Conservation (phyloP, 1,140 invertebrate species). For the Drosophila ironensis region DNA sequence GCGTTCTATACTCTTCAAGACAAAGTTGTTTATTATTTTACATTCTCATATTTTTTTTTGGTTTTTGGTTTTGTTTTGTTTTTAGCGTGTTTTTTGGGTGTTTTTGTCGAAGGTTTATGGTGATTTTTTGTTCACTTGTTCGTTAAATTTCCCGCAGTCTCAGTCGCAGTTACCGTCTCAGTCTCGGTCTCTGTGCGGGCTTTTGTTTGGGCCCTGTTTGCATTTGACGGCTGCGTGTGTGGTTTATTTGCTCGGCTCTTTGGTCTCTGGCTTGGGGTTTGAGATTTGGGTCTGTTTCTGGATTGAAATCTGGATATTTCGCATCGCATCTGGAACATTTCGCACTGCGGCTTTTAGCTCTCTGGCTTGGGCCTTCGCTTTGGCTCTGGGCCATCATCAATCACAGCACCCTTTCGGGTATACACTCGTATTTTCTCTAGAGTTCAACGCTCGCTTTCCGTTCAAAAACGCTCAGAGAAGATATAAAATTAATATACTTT, state of each 20-base stretch:
- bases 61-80: conserved; percentile 15
- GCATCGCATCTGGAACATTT: conserved; percentile 43
- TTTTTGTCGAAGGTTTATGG: conserved; percentile 24
- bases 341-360: conserved; percentile 35
- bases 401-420: conserved; percentile 13
- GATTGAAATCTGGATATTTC: conserved; percentile 22
- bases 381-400: conserved; percentile 43
- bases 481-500: conserved; percentile 77
- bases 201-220: conserved; percentile 60
- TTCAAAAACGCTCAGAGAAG: conserved; percentile 75
- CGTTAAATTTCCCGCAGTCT: conserved; percentile 45
- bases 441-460: conserved; percentile 24
- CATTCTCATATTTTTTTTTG: conserved; percentile 79
- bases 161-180: too few species aligned
- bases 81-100: neutral
- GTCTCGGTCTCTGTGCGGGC: conserved; percentile 15
- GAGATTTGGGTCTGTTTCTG: conserved; percentile 24
- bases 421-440: conserved; percentile 7
- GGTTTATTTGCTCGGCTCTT: conserved; percentile 60
- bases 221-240: conserved; percentile 58
- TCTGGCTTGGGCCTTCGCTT: conserved; percentile 11
- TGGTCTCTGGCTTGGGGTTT: conserved; percentile 36
- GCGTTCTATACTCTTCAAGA: conserved; percentile 82
- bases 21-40: conserved; percentile 81
- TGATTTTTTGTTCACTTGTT: conserved; percentile 24